Evolutionary conservation across 1,140 invertebrate species (phyloP), one percentile per base, ranked within the genome.

Genomic region (Pachyrhynchus sulphureomaculatus): DNA sequence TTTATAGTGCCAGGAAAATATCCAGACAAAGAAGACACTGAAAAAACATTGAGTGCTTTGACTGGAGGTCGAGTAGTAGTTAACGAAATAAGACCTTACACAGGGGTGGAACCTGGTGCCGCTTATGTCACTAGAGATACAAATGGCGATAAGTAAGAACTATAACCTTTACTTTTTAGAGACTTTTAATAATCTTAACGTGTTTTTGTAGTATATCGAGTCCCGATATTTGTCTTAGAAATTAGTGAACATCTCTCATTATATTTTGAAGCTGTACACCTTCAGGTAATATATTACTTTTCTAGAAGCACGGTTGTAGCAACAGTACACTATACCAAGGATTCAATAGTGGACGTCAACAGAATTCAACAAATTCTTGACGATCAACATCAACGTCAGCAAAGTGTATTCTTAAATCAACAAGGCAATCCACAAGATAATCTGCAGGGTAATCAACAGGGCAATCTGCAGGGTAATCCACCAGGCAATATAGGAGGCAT

Each of bases 11-110:
- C 88, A 2, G 88, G 86, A 23, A 79, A 81, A 39, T 85, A 88
- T 75, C 85, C 86, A 6, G 85, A 92, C 72, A 83, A 86, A 64
- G 76, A 78, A 57, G 85, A 86, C 64, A 83, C 89, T 21, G 85
- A 90, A 73, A 83, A 87, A 68, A 86, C 87, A 18, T 79, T 93
- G 13, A 85, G 84, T 24, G 83, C 86, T 26, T 81, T 93, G 26
- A 91, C 90, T 1, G 90, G 90, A 12, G 88, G 86, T 15, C 84
- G 83, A 73, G 87, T 92, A 0, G 84, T 81, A 26, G 88, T 93
- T 37, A 80, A 88, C 64, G 83, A 87, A 34, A 85, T 92, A 10
- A 83, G 86, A 62, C 88, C 88, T 0, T 87, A 90, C 67, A 78
- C 78, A 55, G 81, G 81, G 3, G 74, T 73, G 48, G 77, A 81